Base-by-base conservation (phyloP, 92 coral and sea anemone genomes). In the Chrysogorgia sp. region DNA sequence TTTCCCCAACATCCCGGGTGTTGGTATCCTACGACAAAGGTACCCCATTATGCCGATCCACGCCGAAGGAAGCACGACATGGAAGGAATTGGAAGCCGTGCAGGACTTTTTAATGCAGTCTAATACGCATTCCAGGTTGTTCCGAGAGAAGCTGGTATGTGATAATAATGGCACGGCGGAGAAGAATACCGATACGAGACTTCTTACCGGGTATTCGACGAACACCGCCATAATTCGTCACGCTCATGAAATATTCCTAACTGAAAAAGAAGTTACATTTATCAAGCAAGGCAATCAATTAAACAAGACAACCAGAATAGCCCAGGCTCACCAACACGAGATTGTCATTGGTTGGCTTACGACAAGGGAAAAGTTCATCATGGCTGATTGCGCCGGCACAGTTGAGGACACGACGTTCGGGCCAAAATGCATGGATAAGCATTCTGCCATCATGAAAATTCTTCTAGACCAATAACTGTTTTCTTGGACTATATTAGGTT, bases 1-100 rank as follows among this genome's bases (percentile, higher is more conserved):
- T 71, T 83, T 92, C 40, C 90, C 90, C 3, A 74, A 76, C 15
- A 86, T 82, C 26, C 81, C 53, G 4, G 90, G 81, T 7, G 67
- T 86, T 14, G 90, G 79, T n/a, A 41, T 41, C 19, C 69, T 83
- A 6, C 81, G 87, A 0, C 85, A 86, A 49, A 65, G 85, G 28
- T 82, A 82, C 35, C 86, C 86, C 19, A 82, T 82, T 24, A 74
- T 74, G 81, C 76, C 86, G 5, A 81, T 82, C 14, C 86, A 82
- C 48, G 86, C 76, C 19, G 86, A 82, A 63, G 86, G 86, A 2
- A 74, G 75, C 61, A 52, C 81, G 1, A 58, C 67, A 24, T 82
- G 81, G 86, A 82, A 82, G 56, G 81, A 82, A 61, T 74, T 82
- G 0, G 81, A 19, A 34, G 86, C 86, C 8, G 41, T 82, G 15